Percentiles rank a stretch among this genome's conserved stretches.
Conservation (phyloP, 2,113 vertebrate species). For the Microtus oregoni region DNA sequence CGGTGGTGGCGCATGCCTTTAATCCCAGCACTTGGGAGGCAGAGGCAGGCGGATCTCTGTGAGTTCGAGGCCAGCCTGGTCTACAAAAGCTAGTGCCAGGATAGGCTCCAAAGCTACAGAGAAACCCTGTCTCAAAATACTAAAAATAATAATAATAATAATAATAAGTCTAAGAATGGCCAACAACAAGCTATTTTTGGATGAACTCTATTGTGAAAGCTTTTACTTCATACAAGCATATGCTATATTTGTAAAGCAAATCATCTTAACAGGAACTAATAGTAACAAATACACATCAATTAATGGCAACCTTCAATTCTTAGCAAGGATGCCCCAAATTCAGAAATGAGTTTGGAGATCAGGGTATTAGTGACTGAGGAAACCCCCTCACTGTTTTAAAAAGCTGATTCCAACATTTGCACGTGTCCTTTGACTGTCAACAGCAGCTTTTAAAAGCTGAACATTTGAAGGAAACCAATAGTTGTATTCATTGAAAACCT, state of each 20-base stretch:
- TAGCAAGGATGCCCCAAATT: constrained; percentile 37
- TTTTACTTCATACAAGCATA: constrained; percentile 50
- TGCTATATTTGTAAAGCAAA: constrained; percentile 54
- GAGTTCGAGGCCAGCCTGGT: too few relatives aligned
- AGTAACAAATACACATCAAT: constrained; percentile 21
- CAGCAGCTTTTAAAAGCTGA: constrained; percentile 38
- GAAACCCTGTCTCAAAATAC: too few relatives aligned
- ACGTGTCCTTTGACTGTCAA: constrained; percentile 26
- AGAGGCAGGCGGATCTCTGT: too few relatives aligned
- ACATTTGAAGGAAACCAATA: constrained; percentile 53
- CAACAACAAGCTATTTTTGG: constrained; percentile 42
- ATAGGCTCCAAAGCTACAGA: too few relatives aligned
- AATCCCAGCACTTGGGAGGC: too few relatives aligned
- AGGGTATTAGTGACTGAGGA: neutral
- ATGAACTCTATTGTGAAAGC: constrained; percentile 32
- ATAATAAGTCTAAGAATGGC: constrained; percentile 26
- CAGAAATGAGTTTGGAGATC: constrained; percentile 33
- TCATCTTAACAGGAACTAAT: constrained; percentile 49
- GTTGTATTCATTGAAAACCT: constrained; percentile 19
- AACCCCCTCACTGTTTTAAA: constrained; percentile 28
- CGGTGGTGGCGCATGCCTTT: too few relatives aligned
- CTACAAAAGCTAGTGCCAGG: too few relatives aligned
- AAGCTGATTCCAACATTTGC: constrained; percentile 31
- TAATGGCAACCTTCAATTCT: constrained; percentile 58
- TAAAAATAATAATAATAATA: too few relatives aligned